A percentile compares a stretch with the other conserved stretches of the same genome.
Conservation (phyloP, 2,113 vertebrate species). For the Oryctolagus cuniculus region DNA sequence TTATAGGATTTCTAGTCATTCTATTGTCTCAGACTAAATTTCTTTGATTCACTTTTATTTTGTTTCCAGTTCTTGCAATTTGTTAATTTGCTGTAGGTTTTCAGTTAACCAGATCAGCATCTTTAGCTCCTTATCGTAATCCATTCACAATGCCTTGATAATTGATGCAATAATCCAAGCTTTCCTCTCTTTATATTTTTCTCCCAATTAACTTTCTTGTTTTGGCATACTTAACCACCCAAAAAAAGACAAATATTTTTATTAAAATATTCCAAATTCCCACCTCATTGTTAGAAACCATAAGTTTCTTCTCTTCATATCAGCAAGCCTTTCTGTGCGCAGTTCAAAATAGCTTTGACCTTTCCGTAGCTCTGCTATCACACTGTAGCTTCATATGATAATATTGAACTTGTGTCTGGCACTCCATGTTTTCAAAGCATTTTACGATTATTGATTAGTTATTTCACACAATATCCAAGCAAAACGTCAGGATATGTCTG, state of each 20-base stretch:
- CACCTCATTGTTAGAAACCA: background rate
- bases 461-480: conserved; percentile 66
- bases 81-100: conserved; percentile 29
- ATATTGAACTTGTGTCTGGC: conserved; percentile 64
- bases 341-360: conserved; percentile 70
- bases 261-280: background rate
- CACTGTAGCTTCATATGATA: conserved; percentile 59
- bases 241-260: conserved; percentile 18
- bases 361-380: conserved; percentile 61
- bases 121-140: background rate
- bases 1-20: background rate
- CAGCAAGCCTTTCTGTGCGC: background rate
- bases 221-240: background rate
- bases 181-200: background rate
- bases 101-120: background rate
- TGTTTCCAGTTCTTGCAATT: conserved; percentile 15
- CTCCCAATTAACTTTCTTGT: background rate
- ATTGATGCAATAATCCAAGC: background rate
- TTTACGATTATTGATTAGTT: conserved; percentile 73
- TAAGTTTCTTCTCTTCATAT: conserved; percentile 4
- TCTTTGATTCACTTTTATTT: background rate
- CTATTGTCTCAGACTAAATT: conserved; percentile 21
- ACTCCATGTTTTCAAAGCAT: conserved; percentile 70
- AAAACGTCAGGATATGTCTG: conserved; percentile 21
- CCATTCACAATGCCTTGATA: background rate